phyloP scores from a whole-genome alignment of 1,140 invertebrate species.

The Mactra quadrangularis region DNA sequence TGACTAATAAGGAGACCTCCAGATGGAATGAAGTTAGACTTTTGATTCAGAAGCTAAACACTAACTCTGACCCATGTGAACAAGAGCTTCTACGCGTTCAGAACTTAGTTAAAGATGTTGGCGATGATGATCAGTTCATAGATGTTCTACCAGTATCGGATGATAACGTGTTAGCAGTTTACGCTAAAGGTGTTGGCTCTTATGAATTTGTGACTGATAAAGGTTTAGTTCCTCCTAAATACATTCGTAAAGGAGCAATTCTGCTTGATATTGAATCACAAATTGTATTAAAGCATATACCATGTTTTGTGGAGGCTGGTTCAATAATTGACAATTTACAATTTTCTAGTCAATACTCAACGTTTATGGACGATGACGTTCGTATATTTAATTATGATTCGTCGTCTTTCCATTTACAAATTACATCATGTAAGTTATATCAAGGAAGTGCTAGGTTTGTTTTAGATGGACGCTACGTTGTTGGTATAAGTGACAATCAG shows the following conservation, averaged over 20 bases:
- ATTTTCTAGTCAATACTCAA: conserved; percentile 62
- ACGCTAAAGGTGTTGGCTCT: conserved; percentile 66
- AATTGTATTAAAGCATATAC: conserved; percentile 68
- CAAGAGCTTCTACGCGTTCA: conserved; percentile 60
- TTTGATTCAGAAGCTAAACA: conserved; percentile 43
- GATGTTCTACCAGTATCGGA: conserved; percentile 59
- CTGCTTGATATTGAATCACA: conserved; percentile 71
- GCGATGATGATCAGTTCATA: conserved; percentile 68
- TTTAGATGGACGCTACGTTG: conserved; percentile 73
- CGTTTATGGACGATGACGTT: conserved; percentile 69
- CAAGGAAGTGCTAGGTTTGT: conserved; percentile 56
- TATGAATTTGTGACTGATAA: conserved; percentile 67
- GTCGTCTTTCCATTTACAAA: conserved; percentile 34
- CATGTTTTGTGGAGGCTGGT: conserved; percentile 60
- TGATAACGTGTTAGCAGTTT: conserved; percentile 70
- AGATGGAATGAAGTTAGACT: conserved; percentile 59
- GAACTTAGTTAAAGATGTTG: conserved; percentile 65
- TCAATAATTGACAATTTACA: conserved; percentile 57
- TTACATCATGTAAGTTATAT: conserved; percentile 60
- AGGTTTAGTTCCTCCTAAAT: conserved; percentile 64
- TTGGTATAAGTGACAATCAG: conserved; percentile 66
- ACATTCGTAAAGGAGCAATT: conserved; percentile 70
- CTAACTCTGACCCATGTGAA: conserved; percentile 30
- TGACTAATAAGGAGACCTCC: conserved; percentile 53
- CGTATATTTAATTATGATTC: conserved; percentile 63